Evolutionary conservation across 2,797 vertebrate genomes (phyloP).

Genomic region (Peromyscus melanophrys): DNA sequence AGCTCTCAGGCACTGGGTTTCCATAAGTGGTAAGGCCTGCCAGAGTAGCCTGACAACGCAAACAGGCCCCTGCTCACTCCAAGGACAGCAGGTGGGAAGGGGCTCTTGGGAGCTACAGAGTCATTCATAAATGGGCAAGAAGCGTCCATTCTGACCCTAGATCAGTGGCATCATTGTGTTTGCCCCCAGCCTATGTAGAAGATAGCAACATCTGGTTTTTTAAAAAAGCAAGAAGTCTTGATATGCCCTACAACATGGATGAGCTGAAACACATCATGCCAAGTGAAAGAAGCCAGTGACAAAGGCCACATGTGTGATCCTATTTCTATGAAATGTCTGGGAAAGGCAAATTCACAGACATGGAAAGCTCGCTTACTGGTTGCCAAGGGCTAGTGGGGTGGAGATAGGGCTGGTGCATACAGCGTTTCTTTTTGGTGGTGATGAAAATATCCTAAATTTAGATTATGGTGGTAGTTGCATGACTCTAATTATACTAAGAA

Average conservation of each 20-base stretch:
- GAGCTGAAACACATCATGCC: neutral
- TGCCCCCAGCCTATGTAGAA: neutral
- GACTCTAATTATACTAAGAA: constrained; percentile 41
- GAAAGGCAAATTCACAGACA: constrained; percentile 13
- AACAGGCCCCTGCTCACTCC: neutral
- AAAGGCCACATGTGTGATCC: neutral
- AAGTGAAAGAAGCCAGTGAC: constrained; percentile 11
- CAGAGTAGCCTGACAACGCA: neutral
- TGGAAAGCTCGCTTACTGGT: neutral
- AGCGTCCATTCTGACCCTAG: neutral
- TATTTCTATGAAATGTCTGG: constrained; percentile 25
- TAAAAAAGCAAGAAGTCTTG: neutral
- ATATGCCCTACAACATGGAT: neutral
- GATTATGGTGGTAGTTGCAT: constrained; percentile 11
- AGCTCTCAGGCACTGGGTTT: neutral
- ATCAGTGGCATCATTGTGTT: neutral
- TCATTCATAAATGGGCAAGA: neutral
- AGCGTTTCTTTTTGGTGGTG: constrained; percentile 52
- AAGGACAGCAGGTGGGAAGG: neutral
- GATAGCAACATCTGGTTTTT: neutral
- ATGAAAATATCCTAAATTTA: constrained; percentile 68
- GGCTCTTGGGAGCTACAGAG: neutral
- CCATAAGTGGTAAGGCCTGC: neutral
- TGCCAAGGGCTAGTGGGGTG: neutral
- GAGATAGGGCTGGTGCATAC: neutral